phyloP scores from a whole-genome alignment of 30 jellyfish, hydroid and myxozoan species.

The Haliclystus octoradiatus region DNA sequence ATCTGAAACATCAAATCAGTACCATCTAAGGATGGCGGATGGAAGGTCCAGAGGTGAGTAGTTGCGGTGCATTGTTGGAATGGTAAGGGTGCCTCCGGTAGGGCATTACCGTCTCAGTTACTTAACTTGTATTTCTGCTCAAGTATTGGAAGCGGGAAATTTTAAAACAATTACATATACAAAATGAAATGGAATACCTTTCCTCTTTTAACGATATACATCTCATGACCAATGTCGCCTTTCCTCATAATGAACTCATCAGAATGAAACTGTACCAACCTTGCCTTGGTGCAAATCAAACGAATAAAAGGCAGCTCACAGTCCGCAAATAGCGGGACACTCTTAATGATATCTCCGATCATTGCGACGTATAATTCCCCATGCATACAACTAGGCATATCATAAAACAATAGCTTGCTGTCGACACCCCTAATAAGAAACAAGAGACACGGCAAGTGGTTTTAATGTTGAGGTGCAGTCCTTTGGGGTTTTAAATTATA shows the following conservation, averaged over 20 bases:
- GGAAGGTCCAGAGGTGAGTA: too few relatives aligned
- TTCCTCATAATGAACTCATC: slow-evolving; percentile 33
- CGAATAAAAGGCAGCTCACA: slow-evolving; percentile 56
- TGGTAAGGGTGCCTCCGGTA: too few relatives aligned
- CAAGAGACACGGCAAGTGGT: not conserved
- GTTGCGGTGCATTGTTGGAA: too few relatives aligned
- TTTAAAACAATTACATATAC: too few relatives aligned
- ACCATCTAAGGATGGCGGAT: too few relatives aligned
- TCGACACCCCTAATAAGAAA: slow-evolving; percentile 28
- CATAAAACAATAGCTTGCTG: slow-evolving; percentile 16
- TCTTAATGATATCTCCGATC: slow-evolving; percentile 40
- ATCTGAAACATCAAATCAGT: too few relatives aligned
- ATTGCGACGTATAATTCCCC: slow-evolving; percentile 43
- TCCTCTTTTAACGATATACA: slow-evolving; percentile 51
- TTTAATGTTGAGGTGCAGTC: too few relatives aligned
- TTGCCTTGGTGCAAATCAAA: slow-evolving; percentile 40
- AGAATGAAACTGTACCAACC: slow-evolving; percentile 28
- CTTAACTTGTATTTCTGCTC: too few relatives aligned
- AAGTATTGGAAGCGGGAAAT: too few relatives aligned
- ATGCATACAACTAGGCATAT: slow-evolving; percentile 49
- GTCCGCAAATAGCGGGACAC: slow-evolving; percentile 34
- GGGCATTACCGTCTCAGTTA: too few relatives aligned
- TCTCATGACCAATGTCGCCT: slow-evolving; percentile 52
- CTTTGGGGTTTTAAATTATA: too few relatives aligned
- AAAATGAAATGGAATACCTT: slow-evolving; percentile 26